Evolutionary conservation across 1,140 invertebrate species (phyloP), one percentile per base, ranked within the genome.

Genomic region (Prorops nasuta): DNA sequence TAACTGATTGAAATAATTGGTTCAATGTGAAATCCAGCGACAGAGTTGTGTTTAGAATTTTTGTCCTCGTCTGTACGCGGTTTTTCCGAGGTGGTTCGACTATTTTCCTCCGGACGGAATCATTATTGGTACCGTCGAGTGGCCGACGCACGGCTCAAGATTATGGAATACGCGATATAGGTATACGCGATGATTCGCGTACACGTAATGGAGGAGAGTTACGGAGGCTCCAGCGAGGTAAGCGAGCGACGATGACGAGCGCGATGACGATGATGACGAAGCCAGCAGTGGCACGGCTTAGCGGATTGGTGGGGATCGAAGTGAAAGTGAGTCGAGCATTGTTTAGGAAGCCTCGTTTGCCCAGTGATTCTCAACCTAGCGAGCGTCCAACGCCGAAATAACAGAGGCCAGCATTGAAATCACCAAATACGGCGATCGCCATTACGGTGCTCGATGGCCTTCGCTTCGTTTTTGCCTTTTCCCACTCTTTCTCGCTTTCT

Each of bases 281-380:
- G 43, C 28, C 37, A 44, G 37, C 7, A 18, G 31, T 43, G 32
- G 28, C 14, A 24, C 40, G 1, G 18, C 37, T 18, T 10, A 6
- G 31, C 19, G 42, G 9, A 1, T 12, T 22, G 49, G 54, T 58
- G 57, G 67, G 64, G 64, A 61, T 61, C 62, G 50, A 75, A 77
- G 75, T 75, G 74, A 77, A 77, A 77, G 74, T 77, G 64, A 75
- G 67, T 67, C 66, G 63, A 65, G 72, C 58, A 76, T 76, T 77
- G 75, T 76, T 77, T 76, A 75, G 74, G 75, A 77, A 77, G 75
- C 71, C 67, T 71, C 69, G 60, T 52, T 35, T 34, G n/a, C 54
- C 18, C 69, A 73, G 71, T 63, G 69, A 59, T 58, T 63, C 69
- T 72, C 71, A 73, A 60, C 59, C 42, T 44, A 39, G 28, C 34